These are phyloP conservation scores for Palythoa heliodiscus DNA, from an alignment of 92 coral and sea anemone species.

Conservation along the genomic window DNA sequence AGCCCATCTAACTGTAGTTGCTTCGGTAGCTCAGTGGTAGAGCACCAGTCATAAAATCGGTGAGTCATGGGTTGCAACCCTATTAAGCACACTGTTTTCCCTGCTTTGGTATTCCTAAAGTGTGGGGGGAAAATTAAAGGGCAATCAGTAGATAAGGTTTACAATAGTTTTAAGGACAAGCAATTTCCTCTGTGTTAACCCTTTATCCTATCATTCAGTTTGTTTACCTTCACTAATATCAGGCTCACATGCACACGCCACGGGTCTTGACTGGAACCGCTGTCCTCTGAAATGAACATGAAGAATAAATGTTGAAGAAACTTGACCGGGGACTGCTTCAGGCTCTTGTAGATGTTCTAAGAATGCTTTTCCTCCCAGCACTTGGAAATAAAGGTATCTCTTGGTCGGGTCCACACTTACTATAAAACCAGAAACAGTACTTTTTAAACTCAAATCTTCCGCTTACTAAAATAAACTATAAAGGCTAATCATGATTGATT, in stretches of 20 bases:
- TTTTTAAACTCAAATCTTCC: not conserved
- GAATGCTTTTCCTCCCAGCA: conserved; percentile 97
- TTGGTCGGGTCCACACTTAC: conserved; percentile 95
- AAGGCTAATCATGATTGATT: too few species aligned
- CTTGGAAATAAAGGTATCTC: conserved; percentile 92
- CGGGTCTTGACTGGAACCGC: conserved; percentile 91
- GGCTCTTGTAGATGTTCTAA: conserved; percentile 98
- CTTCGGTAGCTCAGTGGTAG: too few species aligned
- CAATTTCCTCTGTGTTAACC: too few species aligned
- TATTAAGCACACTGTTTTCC: too few species aligned
- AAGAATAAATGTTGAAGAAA: conserved; percentile 89
- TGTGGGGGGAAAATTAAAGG: too few species aligned
- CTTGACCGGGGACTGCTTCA: conserved; percentile 90
- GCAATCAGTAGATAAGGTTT: too few species aligned
- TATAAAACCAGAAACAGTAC: conserved; percentile 1
- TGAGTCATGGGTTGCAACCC: too few species aligned
- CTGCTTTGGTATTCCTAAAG: too few species aligned
- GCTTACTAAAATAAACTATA: too few species aligned
- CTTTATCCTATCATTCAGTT: not conserved
- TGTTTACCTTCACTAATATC: conserved; percentile 89
- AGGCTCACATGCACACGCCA: conserved; percentile 98
- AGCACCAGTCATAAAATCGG: too few species aligned
- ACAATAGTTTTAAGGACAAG: too few species aligned
- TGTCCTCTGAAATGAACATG: conserved; percentile 97
- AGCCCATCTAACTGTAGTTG: too few species aligned